Base-by-base conservation (phyloP, 2,888 invertebrate species). In the Timema cristinae region DNA sequence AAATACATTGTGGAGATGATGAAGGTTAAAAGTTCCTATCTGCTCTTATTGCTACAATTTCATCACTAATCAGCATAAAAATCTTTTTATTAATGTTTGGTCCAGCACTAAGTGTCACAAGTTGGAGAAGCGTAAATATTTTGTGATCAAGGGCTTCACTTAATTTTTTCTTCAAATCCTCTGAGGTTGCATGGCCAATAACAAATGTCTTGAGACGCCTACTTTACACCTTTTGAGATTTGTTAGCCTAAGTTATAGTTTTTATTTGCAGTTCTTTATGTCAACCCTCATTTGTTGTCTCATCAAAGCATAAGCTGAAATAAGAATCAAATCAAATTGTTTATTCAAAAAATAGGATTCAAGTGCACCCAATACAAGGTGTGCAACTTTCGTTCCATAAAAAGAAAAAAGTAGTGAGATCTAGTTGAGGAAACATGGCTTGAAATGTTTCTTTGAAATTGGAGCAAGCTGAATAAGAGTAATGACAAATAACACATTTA, bases 391-490 rank as follows among this genome's bases (percentile, higher is more conserved):
- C 8, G 63, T 48, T 7, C 47, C 63, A 63, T 9, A 63, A 32
- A 63, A 63, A 63, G 63, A 47, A 63, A 63, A 61, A 63, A 5
- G 32, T 15, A 5, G 63, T 63, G 7, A 8, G 32, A 63, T 63
- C 1, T 16, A 63, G 47, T 8, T 63, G 63, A 11, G 15, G 32
- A n/a, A 63, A 63, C 2, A 63, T 63, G 10, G 63, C 32, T 63
- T 63, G 63, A 13, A 63, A 63, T 63, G 48, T 63, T 63, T 63
- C 47, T 63, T 63, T 63, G 47, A 63, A 16, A 63, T 63, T n/a
- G 13, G 7, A 63, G 63, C 32, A 63, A 10, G 32, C 7, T 63
- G 63, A 32, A 32, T 63, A 63, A 63, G 32, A 63, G 32, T 63
- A 63, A 63, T 63, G 63, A 7, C 1, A 8, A 63, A 63, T 63